These are phyloP conservation scores for Pipa parva DNA, from an alignment of 2,113 vertebrate genomes.

Conservation along the genomic window DNA sequence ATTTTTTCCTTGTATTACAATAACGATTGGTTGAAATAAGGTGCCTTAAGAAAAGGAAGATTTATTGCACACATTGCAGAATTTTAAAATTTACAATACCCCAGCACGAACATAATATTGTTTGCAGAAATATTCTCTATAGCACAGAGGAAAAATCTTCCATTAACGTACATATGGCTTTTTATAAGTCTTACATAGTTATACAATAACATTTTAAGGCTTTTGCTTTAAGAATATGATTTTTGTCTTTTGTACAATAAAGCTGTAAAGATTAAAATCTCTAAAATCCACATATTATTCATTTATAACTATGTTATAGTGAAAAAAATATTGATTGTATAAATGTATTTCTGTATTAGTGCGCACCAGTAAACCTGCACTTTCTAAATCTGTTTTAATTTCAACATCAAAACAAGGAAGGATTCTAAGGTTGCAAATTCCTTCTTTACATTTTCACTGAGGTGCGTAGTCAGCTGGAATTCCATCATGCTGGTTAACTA, in stretches of 20 bases:
- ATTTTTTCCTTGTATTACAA: neutral
- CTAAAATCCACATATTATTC: slow-evolving; percentile 1
- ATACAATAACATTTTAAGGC: neutral
- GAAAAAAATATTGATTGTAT: slow-evolving; percentile 18
- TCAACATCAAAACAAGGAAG: neutral
- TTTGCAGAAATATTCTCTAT: neutral
- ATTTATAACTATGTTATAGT: neutral
- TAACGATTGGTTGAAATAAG: neutral
- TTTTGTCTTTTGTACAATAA: neutral
- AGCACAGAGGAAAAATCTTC: neutral
- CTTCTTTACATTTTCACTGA: neutral
- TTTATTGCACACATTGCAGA: slow-evolving; percentile 26
- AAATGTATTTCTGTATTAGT: slow-evolving; percentile 22
- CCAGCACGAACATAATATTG: neutral
- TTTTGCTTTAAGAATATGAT: neutral
- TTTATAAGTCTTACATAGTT: neutral
- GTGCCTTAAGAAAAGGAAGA: slow-evolving; percentile 12
- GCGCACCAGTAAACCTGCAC: neutral
- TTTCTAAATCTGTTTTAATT: slow-evolving; percentile 6
- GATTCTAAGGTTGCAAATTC: neutral
- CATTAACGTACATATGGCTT: slow-evolving; percentile 27
- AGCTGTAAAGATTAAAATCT: slow-evolving; percentile 21
- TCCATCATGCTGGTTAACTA: neutral
- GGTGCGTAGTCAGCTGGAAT: neutral
- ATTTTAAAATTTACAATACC: slow-evolving; percentile 13